These are phyloP conservation scores for Petrocephalus zakoni DNA, from an alignment of 2,113 vertebrate genomes.

Conservation along the genomic window DNA sequence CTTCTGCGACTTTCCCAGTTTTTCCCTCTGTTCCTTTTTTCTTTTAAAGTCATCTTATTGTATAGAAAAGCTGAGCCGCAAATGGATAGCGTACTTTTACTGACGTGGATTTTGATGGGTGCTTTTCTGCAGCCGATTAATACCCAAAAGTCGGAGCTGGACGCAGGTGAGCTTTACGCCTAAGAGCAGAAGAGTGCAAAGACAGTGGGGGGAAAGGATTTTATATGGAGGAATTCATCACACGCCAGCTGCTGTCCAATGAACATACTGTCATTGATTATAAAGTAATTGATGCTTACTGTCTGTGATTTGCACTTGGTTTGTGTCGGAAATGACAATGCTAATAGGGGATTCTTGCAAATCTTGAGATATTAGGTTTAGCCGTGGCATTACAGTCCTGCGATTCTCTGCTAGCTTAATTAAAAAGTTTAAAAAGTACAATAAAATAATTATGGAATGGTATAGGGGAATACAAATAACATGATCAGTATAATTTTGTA, in stretches of 20 bases:
- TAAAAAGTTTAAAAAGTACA: not conserved
- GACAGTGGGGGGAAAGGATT: not conserved
- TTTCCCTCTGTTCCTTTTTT: not conserved
- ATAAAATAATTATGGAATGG: not conserved
- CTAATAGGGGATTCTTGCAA: not conserved
- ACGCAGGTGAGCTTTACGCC: constrained; percentile 10
- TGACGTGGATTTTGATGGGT: not conserved
- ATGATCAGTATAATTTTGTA: not conserved
- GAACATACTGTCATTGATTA: not conserved
- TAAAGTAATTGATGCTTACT: not conserved
- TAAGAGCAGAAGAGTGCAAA: not conserved
- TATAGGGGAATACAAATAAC: not conserved
- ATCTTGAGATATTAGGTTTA: not conserved
- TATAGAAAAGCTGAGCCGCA: not conserved
- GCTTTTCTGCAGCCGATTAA: not conserved
- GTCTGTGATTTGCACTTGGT: not conserved
- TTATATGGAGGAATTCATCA: not conserved
- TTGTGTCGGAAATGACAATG: not conserved
- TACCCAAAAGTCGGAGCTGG: not conserved
- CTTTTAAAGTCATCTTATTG: not conserved
- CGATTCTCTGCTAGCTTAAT: not conserved
- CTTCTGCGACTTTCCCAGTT: not conserved
- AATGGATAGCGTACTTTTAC: not conserved
- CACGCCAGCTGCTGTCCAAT: not conserved
- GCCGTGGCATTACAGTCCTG: not conserved